These are phyloP conservation scores for Bolborhynchus lineola DNA, from an alignment of 2,113 vertebrate species.

Conservation along the genomic window DNA sequence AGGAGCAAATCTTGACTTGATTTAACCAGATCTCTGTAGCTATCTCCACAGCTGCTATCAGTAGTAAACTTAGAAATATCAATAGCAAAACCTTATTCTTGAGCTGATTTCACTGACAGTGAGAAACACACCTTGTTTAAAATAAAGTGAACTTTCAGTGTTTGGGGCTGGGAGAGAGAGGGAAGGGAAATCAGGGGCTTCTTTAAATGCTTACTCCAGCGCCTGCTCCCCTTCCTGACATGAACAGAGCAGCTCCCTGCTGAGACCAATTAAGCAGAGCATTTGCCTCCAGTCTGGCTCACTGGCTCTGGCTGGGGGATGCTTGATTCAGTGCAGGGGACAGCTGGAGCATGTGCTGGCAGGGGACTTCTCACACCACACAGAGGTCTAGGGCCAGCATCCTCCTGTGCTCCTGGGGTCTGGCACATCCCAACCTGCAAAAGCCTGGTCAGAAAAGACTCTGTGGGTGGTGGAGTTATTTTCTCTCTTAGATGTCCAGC, in stretches of 20 bases:
- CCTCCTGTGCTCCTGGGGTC: neutral
- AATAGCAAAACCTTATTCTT: neutral
- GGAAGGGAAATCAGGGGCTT: neutral
- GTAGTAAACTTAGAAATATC: constrained; percentile 11
- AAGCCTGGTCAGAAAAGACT: neutral
- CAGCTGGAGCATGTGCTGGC: neutral
- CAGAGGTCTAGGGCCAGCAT: neutral
- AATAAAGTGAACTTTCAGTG: constrained; percentile 3
- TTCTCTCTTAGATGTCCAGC: neutral
- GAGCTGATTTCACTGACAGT: neutral
- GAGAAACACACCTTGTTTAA: neutral
- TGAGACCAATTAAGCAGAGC: constrained; percentile 19
- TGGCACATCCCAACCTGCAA: neutral
- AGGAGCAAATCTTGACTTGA: neutral
- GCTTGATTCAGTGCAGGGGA: neutral
- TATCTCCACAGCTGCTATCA: neutral
- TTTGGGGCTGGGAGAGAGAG: neutral
- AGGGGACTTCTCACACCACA: neutral
- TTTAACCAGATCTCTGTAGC: constrained; percentile 37
- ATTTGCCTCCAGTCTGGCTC: neutral
- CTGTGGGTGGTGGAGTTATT: neutral
- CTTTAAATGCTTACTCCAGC: neutral
- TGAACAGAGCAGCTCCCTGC: constrained; percentile 6
- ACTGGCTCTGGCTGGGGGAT: neutral
- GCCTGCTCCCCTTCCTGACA: constrained; percentile 17